These are phyloP conservation scores for Rana temporaria DNA, from an alignment of 2,113 vertebrate genomes.

Conservation along the genomic window DNA sequence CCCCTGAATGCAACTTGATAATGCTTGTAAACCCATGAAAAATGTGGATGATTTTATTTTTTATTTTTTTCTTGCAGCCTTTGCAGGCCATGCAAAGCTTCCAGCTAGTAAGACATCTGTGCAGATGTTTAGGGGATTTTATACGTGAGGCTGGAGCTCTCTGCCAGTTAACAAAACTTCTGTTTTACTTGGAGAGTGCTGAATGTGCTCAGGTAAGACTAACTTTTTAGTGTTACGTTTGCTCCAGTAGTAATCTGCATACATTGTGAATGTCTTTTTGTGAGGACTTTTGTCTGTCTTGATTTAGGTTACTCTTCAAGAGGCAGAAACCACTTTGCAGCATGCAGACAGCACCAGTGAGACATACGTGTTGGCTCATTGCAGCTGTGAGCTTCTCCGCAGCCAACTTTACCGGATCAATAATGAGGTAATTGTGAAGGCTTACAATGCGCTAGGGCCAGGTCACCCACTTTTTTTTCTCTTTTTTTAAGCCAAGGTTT, in stretches of 20 bases:
- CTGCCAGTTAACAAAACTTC: constrained; percentile 78
- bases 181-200: constrained; percentile 80
- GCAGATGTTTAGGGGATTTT: constrained; percentile 67
- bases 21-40: no score
- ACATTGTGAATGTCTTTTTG: no score
- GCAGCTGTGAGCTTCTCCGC: not conserved
- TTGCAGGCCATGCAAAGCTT: constrained; percentile 82
- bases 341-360: constrained; percentile 59
- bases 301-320: constrained; percentile 71
- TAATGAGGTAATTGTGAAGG: constrained; percentile 19
- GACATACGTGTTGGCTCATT: constrained; percentile 60
- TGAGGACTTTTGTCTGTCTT: not conserved
- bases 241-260: no score
- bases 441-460: no score
- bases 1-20: no score
- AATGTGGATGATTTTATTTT: not conserved
- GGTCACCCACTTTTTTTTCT: no score
- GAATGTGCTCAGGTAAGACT: constrained; percentile 77
- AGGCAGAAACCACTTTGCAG: constrained; percentile 71
- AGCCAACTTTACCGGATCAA: constrained; percentile 13
- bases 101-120: constrained; percentile 71
- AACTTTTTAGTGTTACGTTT: no score
- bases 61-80: constrained; percentile 68
- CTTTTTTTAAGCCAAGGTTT: no score
- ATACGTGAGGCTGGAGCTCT: constrained; percentile 67